Evolutionary conservation across 1,140 invertebrate genomes (phyloP), one percentile per base, ranked within the genome.

Genomic region (Pogonus chalceus): DNA sequence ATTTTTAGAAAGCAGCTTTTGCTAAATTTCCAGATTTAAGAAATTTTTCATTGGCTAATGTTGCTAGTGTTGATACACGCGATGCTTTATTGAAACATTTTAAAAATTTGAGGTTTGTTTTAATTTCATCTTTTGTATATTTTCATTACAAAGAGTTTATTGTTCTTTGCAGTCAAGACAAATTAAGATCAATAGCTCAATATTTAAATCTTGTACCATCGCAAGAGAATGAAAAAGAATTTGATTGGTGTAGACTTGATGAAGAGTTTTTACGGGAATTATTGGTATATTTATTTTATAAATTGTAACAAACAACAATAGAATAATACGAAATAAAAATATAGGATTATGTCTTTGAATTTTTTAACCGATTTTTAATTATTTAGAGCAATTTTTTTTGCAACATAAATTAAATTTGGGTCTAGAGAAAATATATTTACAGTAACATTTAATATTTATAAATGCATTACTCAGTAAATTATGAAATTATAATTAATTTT

Each of bases 11-110:
- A 78, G 91, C 91, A 0, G 85, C 90, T 0, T 99, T 98, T 71
- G 84, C 86, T 18, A 90, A 96, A 68, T 97, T 96, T 70, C 84
- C 87, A 16, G 86, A 94, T 62, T 69, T 95, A 23, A 73, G 85
- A 52, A 81, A 85, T 46, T 98, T 99, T 73, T 83, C 92, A 0
- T 72, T 99, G 47, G 81, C 90, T 0, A 98, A 96, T 76, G 93
- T 99, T 23, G 92, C 92, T 0, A 89, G 85, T 62, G 86, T 99
- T 21, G 94, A 99, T 66, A 93, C 86, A 0, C 79, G 92, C 57
- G 84, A 89, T 52, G 78, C 84, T 21, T 73, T 99, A 22, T 70
- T 83, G 48, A 93, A 96, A 70, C 85, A 94, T 71, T 96, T 99
- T 69, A 79, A 80, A 35, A 76, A 76, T 46, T 73, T 91, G 37